phyloP scores from a whole-genome alignment of 2,797 vertebrate species.

The Acanthornis magna region DNA sequence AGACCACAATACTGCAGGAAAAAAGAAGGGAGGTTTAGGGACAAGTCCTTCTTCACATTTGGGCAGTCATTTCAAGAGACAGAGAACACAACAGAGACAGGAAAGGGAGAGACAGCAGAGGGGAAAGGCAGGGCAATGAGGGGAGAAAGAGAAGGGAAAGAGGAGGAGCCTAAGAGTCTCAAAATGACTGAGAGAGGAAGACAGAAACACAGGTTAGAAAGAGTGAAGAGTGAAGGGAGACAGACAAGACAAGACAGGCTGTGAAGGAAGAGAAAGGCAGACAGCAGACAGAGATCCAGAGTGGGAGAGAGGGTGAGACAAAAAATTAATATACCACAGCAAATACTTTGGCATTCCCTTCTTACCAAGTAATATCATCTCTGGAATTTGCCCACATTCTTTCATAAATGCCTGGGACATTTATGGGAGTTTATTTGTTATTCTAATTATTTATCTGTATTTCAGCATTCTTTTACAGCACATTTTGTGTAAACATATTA shows the following conservation, averaged over 20 bases:
- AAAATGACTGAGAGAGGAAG: not conserved
- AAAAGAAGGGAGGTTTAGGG: not conserved
- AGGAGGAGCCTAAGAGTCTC: not conserved
- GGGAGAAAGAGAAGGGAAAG: not conserved
- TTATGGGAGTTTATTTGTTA: not conserved
- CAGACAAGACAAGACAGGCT: not conserved
- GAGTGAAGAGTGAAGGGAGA: not conserved
- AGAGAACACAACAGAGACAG: not conserved
- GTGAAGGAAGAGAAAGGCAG: not conserved
- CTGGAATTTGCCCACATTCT: not conserved
- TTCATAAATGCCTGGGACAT: not conserved
- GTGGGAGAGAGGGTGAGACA: not conserved
- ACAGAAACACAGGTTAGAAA: not conserved
- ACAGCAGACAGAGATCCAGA: not conserved
- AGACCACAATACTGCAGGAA: not conserved
- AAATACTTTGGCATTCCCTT: not conserved
- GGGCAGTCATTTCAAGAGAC: not conserved
- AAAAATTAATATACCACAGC: not conserved
- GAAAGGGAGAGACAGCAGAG: not conserved
- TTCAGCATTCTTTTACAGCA: not conserved
- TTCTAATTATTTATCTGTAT: not conserved
- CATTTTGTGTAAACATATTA: not conserved
- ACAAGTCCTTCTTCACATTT: not conserved
- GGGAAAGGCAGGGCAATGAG: rapidly evolving
- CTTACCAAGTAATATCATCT: not conserved